A percentile compares a stretch with the other conserved stretches of the same genome.
Conservation (phyloP, 2,797 vertebrate genomes). For the Pachyuromys duprasi region DNA sequence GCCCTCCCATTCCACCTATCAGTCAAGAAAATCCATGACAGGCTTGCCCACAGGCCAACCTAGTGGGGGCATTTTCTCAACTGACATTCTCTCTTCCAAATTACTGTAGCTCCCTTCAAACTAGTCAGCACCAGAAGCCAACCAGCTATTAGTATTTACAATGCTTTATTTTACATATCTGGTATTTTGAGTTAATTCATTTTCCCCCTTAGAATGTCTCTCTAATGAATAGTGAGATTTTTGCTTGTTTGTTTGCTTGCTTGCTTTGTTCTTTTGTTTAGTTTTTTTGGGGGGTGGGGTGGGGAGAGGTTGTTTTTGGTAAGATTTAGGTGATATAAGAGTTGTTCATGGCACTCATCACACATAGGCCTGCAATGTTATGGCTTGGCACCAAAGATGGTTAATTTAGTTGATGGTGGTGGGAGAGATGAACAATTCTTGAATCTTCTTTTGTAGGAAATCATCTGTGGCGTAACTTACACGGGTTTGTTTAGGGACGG, state of each 20-base stretch:
- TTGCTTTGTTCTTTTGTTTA: neutral
- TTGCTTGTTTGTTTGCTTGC: neutral
- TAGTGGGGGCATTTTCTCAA: neutral
- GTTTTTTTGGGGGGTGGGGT: neutral
- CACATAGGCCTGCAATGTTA: neutral
- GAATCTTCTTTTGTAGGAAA: neutral
- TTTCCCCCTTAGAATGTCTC: neutral
- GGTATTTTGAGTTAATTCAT: neutral
- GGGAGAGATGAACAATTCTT: neutral
- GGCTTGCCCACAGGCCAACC: neutral
- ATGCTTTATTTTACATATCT: neutral
- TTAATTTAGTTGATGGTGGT: neutral
- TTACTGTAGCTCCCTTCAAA: neutral
- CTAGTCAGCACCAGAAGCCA: neutral
- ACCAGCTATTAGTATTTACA: neutral
- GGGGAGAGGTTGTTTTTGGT: neutral
- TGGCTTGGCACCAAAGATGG: neutral
- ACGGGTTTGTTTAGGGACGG: neutral
- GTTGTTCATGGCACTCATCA: neutral
- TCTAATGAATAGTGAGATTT: neutral
- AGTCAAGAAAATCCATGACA: neutral
- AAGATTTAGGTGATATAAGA: neutral
- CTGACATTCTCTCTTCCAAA: neutral
- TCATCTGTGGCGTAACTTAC: neutral
- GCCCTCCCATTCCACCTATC: neutral